Base-by-base conservation (phyloP, 2,888 invertebrate genomes). In the Clusia tigrina region DNA sequence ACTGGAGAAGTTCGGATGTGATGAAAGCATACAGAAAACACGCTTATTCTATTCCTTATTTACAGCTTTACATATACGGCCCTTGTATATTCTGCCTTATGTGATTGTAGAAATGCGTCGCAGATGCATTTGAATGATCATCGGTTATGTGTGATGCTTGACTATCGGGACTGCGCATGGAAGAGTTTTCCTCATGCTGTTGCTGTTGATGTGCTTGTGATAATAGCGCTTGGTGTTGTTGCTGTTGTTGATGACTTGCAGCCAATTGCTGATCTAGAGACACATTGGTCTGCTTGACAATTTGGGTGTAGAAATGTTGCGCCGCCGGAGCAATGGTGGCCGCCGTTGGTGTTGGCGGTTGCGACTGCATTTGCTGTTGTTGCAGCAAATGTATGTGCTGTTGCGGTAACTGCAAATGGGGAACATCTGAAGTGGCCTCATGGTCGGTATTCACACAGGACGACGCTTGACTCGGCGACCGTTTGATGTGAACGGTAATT, bases 161-260 rank as follows among this genome's bases (percentile, higher is more conserved):
- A 54, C 68, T 69, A 15, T 67, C 64, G 0, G 69, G 63, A 37
- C 69, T 71, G 22, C 62, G 54, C 22, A 68, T 55, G 24, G 66
- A 60, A 10, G 64, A 48, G 18, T 42, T 17, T 12, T 57, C 56
- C 1, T 62, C 62, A 37, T 57, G 56, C 2, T 53, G 53, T 42
- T 57, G 62, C n/a, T 59, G 55, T 1, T 55, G 52, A 5, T 46
- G 57, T 2, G 26, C 48, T 12, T 53, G 48, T 20, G 2, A 22
- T 5, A 20, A 15, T 6, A 20, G 48, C 18, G 22, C 20, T 20
- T 58, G 54, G n/a, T 62, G 58, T 6, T 62, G 58, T 26, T 59
- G 20, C 18, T 38, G 37, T 46, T 38, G 51, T 15, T 32, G 23
- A n/a, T n/a, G n/a, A n/a, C n/a, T n/a, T n/a, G n/a, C n/a, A 32